Conservation (phyloP, 2,113 vertebrate genomes). For the Bungarus multicinctus region DNA sequence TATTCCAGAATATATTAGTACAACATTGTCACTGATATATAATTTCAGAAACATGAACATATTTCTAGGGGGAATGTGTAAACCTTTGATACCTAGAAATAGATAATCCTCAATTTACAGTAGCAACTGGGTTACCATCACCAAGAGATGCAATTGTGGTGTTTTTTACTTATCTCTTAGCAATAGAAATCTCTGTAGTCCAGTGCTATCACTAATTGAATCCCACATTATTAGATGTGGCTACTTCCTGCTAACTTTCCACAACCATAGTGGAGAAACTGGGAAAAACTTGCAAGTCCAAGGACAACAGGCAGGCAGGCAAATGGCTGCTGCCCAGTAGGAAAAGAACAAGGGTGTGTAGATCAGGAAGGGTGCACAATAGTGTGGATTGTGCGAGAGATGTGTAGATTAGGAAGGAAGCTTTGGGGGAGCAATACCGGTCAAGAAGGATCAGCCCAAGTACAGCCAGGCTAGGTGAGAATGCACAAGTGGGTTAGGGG, state of each 20-base stretch:
- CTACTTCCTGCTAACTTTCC: background rate
- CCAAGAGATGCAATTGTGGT: background rate
- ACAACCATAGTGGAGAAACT: background rate
- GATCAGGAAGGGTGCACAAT: background rate
- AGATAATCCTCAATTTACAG: background rate
- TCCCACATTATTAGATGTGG: background rate
- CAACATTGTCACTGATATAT: background rate
- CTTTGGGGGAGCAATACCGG: background rate
- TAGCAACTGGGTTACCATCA: rapidly evolving
- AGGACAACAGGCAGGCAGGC: background rate
- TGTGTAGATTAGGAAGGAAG: background rate
- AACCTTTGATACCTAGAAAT: background rate
- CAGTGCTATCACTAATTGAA: background rate
- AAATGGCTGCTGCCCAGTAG: background rate
- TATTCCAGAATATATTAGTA: background rate
- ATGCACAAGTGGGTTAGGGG: background rate
- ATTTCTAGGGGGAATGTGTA: background rate
- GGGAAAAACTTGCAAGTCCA: background rate
- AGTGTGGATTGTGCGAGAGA: background rate
- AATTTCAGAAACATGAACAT: background rate
- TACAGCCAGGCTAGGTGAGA: background rate
- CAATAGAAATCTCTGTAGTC: background rate
- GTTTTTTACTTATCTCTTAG: background rate
- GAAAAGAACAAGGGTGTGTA: background rate
- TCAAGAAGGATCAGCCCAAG: background rate